Evolutionary conservation across 2,113 vertebrate genomes (phyloP).

Genomic region (western clawed frog (Xenopus tropicalis)): UCB_Xtro_10.0 CM004452.2:32306001-32306500

Average conservation of each 20-base stretch:
- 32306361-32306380: slow-evolving; percentile 17
- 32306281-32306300: not conserved
- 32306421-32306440: slow-evolving; percentile 12
- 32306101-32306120: too few species aligned
- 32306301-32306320: slow-evolving; percentile 33
- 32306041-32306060: too few species aligned
- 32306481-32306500: not conserved
- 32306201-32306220: not conserved
- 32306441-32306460: too few species aligned
- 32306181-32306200: not conserved
- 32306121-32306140: too few species aligned
- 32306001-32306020: too few species aligned
- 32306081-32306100: too few species aligned
- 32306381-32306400: slow-evolving; percentile 19
- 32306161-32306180: too few species aligned
- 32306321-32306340: slow-evolving; percentile 23
- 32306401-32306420: slow-evolving; percentile 21
- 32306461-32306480: not conserved
- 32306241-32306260: not conserved
- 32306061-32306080: too few species aligned
- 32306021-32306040: too few species aligned
- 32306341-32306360: slow-evolving; percentile 27
- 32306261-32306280: not conserved
- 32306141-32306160: too few species aligned
- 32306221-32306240: not conserved